These are phyloP conservation scores for Linepithema humile DNA, from an alignment of 1,140 invertebrate species.

Conservation along the genomic window DNA sequence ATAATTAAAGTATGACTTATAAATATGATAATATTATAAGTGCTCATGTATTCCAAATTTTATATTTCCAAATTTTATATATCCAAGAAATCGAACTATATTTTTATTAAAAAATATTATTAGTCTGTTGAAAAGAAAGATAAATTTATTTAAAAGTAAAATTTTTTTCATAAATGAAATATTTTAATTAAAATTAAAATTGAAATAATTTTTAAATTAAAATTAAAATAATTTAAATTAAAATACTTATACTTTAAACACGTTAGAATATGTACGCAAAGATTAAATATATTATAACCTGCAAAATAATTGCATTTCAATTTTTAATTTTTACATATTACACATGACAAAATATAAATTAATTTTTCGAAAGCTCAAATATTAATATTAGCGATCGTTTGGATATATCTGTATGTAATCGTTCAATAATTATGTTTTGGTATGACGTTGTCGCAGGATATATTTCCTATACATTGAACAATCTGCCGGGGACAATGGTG, in stretches of 20 bases:
- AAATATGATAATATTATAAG: conserved; percentile 17
- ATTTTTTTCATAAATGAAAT: too few relatives aligned
- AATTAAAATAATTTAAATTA: neutral
- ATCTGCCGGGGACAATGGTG: neutral
- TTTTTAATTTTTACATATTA: neutral
- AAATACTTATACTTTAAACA: neutral
- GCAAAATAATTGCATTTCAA: neutral
- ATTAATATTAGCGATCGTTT: neutral
- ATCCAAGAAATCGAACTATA: too few relatives aligned
- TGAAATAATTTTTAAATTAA: conserved; percentile 1
- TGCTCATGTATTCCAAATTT: conserved; percentile 8
- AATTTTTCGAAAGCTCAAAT: neutral
- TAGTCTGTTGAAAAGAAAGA: neutral
- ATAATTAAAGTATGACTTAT: conserved; percentile 18
- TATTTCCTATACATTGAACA: conserved; percentile 20
- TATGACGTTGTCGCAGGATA: neutral
- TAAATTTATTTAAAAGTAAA: neutral
- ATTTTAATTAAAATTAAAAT: too few relatives aligned
- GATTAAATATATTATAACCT: neutral
- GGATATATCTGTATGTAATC: neutral
- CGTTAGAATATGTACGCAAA: neutral
- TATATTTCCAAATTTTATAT: neutral
- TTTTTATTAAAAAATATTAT: neutral
- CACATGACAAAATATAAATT: neutral
- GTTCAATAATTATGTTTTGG: conserved; percentile 2